Evolutionary conservation across 1,140 invertebrate species (phyloP), one percentile per base, ranked within the genome.

Genomic region (Bombus consobrinus): DNA sequence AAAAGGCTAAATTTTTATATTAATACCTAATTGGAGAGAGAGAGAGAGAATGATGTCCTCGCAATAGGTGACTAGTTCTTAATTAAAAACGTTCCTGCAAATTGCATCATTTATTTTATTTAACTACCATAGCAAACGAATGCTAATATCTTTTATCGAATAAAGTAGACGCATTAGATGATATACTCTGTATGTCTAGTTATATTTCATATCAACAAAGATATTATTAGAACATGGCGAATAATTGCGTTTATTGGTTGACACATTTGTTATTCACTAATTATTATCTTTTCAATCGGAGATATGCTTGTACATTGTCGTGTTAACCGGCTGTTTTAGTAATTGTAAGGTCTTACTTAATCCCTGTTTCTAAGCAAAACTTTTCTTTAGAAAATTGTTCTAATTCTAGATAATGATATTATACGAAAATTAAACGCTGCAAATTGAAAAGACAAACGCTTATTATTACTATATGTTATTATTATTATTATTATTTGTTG

Each of bases 261-360:
- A 53, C 47, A 66, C 10, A 28, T 18, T 86, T 15, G 18, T 82
- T 86, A 79, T 79, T 73, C 37, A 28, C 53, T 41, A 79, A 88
- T 88, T 72, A 88, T 89, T 72, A 69, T 13, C 13, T 71, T 84
- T 53, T 22, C 37, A 32, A 43, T 79, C 75, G 1, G 47, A 37
- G 39, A 15, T 71, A 39, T 15, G 1, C 0, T 37, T 59, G 12
- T 1, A 62, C 13, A 22, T 10, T 37, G 32, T 18, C 15, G n/a
- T 18, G 32, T 59, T 12, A 3, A 28, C 28, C 22, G 28, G 4
- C n/a, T 22, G 3, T 25, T 34, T 68, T 32, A 64, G 5, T 18
- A 32, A 64, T 32, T 8, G 8, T 32, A 64, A 64, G 5, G 4
- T 15, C 47, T 53, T 53, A 53, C 47, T 53, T 18, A 47, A 47